Conservation (phyloP, 1,140 invertebrate species). For the Drosophila nigrodunni region DNA sequence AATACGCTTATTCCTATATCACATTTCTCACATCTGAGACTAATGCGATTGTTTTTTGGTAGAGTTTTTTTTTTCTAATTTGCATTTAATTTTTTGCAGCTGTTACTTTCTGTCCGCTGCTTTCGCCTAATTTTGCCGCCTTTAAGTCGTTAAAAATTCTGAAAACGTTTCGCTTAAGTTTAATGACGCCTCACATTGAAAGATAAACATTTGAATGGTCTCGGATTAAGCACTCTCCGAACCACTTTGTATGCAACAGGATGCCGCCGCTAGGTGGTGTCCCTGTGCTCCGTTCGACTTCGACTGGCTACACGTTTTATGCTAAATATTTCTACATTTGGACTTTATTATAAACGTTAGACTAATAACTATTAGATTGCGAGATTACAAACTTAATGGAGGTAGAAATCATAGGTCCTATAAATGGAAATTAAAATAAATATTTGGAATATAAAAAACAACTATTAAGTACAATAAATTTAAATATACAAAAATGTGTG, state of each 20-base stretch:
- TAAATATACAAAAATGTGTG: neutral
- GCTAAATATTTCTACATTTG: neutral
- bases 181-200: constrained; percentile 73
- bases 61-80: constrained; percentile 72
- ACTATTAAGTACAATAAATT: too few relatives aligned
- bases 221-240: constrained; percentile 44
- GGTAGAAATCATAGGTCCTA: neutral
- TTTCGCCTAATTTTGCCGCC: constrained; percentile 48
- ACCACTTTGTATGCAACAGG: constrained; percentile 69
- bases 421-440: neutral
- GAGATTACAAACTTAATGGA: neutral
- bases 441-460: neutral
- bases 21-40: constrained; percentile 84
- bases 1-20: constrained; percentile 69
- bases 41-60: constrained; percentile 81
- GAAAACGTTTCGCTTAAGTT: constrained; percentile 72
- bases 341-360: constrained; percentile 8
- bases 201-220: constrained; percentile 68
- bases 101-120: constrained; percentile 53
- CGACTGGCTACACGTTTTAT: neutral
- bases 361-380: neutral
- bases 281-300: neutral
- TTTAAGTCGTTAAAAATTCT: constrained; percentile 78
- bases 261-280: constrained; percentile 46
- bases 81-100: constrained; percentile 83